These are phyloP conservation scores for Xyrauchen texanus DNA, from an alignment of 2,113 vertebrate genomes.

Conservation along the genomic window DNA sequence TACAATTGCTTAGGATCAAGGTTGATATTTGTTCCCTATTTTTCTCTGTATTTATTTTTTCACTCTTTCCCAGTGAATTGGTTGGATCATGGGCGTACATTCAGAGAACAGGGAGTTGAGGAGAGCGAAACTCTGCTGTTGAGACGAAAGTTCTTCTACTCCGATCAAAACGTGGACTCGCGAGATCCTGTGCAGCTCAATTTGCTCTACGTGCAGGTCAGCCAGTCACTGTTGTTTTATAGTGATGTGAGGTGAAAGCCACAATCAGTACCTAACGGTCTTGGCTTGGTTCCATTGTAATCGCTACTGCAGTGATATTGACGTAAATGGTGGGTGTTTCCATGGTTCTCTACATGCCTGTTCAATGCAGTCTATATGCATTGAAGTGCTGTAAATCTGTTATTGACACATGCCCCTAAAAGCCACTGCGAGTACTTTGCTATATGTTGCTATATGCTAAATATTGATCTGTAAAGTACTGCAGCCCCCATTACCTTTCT, in stretches of 20 bases:
- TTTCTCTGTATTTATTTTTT: neutral
- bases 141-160: slow-evolving; percentile 96
- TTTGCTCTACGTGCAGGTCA: slow-evolving; percentile 96
- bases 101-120: slow-evolving; percentile 94
- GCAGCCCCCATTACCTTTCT: neutral
- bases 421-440: neutral
- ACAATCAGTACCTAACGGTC: neutral
- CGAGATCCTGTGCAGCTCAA: slow-evolving; percentile 96
- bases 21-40: neutral
- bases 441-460: neutral
- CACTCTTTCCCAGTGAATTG: slow-evolving; percentile 85
- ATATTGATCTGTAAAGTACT: neutral
- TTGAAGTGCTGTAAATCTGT: neutral
- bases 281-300: neutral
- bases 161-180: slow-evolving; percentile 96
- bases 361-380: slow-evolving; percentile 3
- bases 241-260: neutral
- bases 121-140: slow-evolving; percentile 90
- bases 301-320: neutral
- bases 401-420: slow-evolving; percentile 18
- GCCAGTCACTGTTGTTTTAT: slow-evolving; percentile 3
- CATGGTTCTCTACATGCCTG: no score
- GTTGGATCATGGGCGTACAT: slow-evolving; percentile 94
- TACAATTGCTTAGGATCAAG: neutral
- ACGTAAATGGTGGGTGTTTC: neutral